phyloP scores from a whole-genome alignment of 2,797 vertebrate genomes.

The Monodelphis domestica region DNA sequence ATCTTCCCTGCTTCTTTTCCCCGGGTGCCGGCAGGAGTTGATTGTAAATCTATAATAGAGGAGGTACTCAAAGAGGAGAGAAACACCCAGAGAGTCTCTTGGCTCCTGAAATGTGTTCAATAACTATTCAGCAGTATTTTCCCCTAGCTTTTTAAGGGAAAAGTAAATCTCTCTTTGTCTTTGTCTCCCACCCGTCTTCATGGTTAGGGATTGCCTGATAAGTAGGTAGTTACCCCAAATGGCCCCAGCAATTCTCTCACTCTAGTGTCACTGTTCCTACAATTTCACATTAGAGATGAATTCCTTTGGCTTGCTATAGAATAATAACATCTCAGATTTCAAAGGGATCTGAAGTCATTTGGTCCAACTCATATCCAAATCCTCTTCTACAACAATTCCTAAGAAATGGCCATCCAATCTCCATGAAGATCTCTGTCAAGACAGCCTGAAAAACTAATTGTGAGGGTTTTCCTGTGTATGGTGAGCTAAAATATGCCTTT shows the following conservation, averaged over 20 bases:
- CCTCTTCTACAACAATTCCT: background rate
- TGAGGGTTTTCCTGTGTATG: background rate
- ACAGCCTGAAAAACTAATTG: background rate
- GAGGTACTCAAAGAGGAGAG: background rate
- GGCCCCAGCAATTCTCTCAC: background rate
- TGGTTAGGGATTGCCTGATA: background rate
- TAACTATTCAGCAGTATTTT: background rate
- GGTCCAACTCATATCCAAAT: background rate
- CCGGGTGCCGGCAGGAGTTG: background rate
- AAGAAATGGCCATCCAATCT: background rate
- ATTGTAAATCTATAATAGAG: background rate
- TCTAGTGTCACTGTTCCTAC: background rate
- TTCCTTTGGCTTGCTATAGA: background rate
- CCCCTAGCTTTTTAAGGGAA: background rate
- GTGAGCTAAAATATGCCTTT: background rate
- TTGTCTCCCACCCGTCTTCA: background rate
- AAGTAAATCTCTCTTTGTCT: background rate
- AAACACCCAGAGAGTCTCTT: background rate
- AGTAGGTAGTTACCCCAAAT: background rate
- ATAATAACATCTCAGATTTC: background rate
- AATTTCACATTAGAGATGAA: background rate
- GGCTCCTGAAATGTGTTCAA: background rate
- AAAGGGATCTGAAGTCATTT: background rate
- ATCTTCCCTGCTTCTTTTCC: background rate
- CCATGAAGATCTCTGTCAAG: background rate